Conservation (phyloP, 2,888 invertebrate genomes). For the Pyrgus malvae region DNA sequence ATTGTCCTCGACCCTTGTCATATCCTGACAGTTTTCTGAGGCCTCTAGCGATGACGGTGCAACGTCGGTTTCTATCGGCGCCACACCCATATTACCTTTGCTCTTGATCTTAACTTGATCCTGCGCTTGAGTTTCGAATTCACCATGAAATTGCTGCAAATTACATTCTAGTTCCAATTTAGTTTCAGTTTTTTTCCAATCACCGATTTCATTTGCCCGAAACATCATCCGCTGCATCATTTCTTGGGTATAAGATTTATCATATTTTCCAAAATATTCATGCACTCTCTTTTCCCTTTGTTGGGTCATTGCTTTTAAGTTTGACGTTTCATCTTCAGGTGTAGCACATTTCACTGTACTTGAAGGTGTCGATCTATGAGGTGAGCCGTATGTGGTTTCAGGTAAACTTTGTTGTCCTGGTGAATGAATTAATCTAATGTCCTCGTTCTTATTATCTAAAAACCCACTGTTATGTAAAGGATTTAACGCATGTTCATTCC, state of each 20-base stretch:
- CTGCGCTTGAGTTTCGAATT: conserved; percentile 53
- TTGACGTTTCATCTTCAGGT: conserved; percentile 70
- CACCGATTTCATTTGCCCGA: conserved; percentile 49
- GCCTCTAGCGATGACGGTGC: conserved; percentile 64
- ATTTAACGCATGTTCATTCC: conserved; percentile 51
- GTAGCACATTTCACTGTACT: conserved; percentile 56
- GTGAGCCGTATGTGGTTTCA: conserved; percentile 65
- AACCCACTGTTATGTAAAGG: conserved; percentile 40
- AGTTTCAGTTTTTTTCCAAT: conserved; percentile 64
- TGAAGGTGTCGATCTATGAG: conserved; percentile 57
- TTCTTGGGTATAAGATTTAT: conserved; percentile 56
- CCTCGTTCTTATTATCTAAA: conserved; percentile 50
- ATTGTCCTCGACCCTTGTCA: conserved; percentile 76
- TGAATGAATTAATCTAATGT: conserved; percentile 56
- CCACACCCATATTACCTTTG: conserved; percentile 63
- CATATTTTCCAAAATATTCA: conserved; percentile 53
- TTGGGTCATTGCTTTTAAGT: conserved; percentile 81
- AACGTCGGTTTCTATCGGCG: conserved; percentile 51
- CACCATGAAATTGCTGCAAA: conserved; percentile 75
- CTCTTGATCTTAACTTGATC: conserved; percentile 63
- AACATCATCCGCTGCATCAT: conserved; percentile 55
- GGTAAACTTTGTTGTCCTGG: conserved; percentile 64
- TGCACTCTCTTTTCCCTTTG: conserved; percentile 50
- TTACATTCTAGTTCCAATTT: conserved; percentile 58
- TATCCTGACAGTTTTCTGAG: conserved; percentile 64